Conservation (phyloP, 2,797 vertebrate genomes). For the Rhynchonycteris naso region DNA sequence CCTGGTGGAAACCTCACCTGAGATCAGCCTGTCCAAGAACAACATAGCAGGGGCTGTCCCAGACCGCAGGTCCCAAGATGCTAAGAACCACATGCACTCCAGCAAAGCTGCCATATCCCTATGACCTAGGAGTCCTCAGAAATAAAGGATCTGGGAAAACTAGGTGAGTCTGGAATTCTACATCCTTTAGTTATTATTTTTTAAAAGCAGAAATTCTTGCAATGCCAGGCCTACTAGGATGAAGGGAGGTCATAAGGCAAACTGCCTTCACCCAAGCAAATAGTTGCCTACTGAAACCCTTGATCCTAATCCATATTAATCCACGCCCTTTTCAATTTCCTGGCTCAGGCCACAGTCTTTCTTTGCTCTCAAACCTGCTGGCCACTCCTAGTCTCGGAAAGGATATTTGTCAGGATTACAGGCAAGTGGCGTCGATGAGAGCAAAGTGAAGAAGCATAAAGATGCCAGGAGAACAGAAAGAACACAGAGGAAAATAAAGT, state of each 20-base stretch:
- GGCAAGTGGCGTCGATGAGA: neutral
- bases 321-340: neutral
- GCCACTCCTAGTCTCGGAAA: neutral
- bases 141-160: neutral
- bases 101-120: neutral
- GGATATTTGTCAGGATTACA: slow-evolving; percentile 1
- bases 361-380: neutral
- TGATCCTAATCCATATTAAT: neutral
- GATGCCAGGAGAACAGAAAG: neutral
- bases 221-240: neutral
- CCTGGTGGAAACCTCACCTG: rapidly evolving
- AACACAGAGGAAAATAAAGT: neutral
- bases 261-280: neutral
- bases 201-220: neutral
- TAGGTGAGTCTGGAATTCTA: neutral
- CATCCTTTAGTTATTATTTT: neutral
- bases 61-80: neutral
- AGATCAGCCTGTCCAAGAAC: neutral
- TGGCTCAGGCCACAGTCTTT: neutral
- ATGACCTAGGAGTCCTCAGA: neutral
- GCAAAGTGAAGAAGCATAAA: slow-evolving; percentile 7
- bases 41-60: rapidly evolving
- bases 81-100: neutral
- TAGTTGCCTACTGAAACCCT: neutral
- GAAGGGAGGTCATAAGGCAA: neutral